Conservation (phyloP, 2,113 vertebrate genomes). For the Crotalus tigris region DNA sequence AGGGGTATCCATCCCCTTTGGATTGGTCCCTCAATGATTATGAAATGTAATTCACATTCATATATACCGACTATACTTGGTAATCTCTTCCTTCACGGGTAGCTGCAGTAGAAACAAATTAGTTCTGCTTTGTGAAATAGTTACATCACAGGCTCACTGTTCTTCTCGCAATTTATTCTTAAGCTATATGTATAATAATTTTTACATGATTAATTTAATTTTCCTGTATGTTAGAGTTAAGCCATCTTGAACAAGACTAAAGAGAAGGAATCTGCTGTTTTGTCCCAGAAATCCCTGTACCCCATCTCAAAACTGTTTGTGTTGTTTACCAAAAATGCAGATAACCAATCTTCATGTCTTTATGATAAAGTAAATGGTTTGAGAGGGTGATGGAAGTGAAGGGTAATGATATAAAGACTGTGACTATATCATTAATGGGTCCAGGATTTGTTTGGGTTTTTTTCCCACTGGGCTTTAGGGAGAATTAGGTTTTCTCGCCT, state of each 20-base stretch:
- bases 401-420: neutral
- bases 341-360: neutral
- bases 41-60: constrained; percentile 57
- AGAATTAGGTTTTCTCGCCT: neutral
- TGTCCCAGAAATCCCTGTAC: neutral
- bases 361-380: neutral
- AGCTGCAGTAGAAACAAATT: constrained; percentile 52
- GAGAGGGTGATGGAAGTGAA: neutral
- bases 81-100: constrained; percentile 40
- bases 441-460: neutral
- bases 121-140: constrained; percentile 24
- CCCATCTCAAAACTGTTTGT: neutral
- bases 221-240: neutral
- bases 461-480: neutral
- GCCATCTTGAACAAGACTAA: neutral
- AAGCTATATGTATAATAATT: neutral
- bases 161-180: neutral
- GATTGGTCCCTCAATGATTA: constrained; percentile 34
- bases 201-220: neutral
- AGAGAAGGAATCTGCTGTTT: neutral
- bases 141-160: neutral
- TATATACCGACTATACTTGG: constrained; percentile 56
- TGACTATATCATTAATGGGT: neutral
- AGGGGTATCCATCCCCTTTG: neutral
- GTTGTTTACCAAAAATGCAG: neutral